A percentile compares a stretch with the other conserved stretches of the same genome.
These are phyloP conservation scores for Podocnemis expansa DNA, from an alignment of 2,113 vertebrate species.

Conservation along the genomic window DNA sequence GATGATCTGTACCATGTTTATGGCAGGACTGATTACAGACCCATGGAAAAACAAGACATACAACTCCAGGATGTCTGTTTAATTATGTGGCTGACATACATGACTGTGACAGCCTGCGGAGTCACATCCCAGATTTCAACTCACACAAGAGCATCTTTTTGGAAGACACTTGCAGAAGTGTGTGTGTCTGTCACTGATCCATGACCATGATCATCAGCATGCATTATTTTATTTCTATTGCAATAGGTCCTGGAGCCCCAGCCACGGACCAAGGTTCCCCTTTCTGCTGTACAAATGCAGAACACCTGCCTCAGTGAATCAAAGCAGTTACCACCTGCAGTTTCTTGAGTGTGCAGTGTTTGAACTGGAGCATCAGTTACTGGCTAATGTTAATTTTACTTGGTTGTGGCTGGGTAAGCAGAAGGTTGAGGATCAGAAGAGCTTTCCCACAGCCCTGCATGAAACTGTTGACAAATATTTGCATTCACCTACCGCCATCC, in stretches of 20 bases:
- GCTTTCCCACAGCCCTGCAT: not conserved
- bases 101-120: not conserved
- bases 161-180: not conserved
- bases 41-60: not conserved
- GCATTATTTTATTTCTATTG: not conserved
- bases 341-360: not conserved
- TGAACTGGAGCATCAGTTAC: not conserved
- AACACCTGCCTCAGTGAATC: not conserved
- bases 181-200: not conserved
- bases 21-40: not conserved
- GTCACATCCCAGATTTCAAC: not conserved
- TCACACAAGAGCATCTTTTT: not conserved
- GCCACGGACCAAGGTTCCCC: no score
- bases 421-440: no score
- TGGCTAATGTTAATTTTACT: not conserved
- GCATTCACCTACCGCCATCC: not conserved
- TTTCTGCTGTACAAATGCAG: not conserved
- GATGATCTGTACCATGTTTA: not conserved
- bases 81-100: not conserved
- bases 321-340: not conserved
- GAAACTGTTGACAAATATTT: not conserved
- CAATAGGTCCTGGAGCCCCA: not conserved
- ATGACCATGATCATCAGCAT: not conserved
- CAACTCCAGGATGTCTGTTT: not conserved
- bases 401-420: not conserved